phyloP scores from a whole-genome alignment of 2,888 invertebrate genomes.

The Buathra laborator region DNA sequence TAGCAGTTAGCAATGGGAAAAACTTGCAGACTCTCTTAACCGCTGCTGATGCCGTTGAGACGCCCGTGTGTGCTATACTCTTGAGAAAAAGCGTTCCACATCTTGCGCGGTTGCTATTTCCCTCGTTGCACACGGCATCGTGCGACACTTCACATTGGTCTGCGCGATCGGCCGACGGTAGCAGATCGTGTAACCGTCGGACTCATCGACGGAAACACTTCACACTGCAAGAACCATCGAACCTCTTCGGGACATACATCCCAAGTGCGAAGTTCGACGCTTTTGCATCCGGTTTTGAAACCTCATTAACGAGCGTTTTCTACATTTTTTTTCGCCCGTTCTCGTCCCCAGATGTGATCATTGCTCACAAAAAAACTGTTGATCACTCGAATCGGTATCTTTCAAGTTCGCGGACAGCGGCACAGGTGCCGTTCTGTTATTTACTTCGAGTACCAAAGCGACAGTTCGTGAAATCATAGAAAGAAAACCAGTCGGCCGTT shows the following conservation, averaged over 20 bases:
- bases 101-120: conserved; percentile 30
- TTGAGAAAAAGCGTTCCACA: conserved; percentile 49
- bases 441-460: conserved; percentile 5
- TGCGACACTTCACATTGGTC: conserved; percentile 35
- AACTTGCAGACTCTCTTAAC: conserved; percentile 49
- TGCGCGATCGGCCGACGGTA: conserved; percentile 1
- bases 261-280: conserved; percentile 46
- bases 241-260: not conserved
- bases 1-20: conserved; percentile 35
- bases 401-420: not conserved
- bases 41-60: conserved; percentile 7
- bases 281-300: conserved; percentile 26
- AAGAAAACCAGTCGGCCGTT: not conserved
- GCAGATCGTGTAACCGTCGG: conserved; percentile 5
- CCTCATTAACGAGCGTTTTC: not conserved
- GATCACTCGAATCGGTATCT: conserved; percentile 24
- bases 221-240: conserved; percentile 30
- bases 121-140: not conserved
- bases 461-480: not conserved
- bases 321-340: not conserved
- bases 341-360: conserved; percentile 20
- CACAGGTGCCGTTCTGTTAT: not conserved
- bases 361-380: not conserved
- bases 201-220: conserved; percentile 41
- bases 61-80: conserved; percentile 11